Percentiles rank a stretch among this genome's conserved stretches.
Conservation (phyloP, 1,140 invertebrate genomes). For the Venturia canescens region DNA sequence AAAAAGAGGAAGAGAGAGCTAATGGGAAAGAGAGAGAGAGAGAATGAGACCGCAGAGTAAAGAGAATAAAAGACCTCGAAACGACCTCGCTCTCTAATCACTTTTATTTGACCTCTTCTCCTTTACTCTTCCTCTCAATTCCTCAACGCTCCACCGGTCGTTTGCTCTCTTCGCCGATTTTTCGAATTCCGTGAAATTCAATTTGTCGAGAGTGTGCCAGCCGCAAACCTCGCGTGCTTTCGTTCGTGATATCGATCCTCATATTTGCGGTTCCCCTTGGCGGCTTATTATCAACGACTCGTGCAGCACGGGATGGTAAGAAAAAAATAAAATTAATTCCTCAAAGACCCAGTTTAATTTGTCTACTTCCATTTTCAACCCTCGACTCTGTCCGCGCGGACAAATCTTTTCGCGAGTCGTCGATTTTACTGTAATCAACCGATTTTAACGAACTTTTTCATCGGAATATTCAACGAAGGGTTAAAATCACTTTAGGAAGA, state of each 20-base stretch:
- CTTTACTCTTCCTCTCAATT: neutral
- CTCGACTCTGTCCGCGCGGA: no score
- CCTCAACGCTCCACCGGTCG: neutral
- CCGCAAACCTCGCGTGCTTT: constrained; percentile 14
- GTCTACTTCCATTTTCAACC: no score
- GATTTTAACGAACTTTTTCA: neutral
- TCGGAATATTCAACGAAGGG: no score
- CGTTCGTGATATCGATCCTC: neutral
- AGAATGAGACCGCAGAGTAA: neutral
- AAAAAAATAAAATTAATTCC: no score
- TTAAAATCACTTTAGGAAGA: no score
- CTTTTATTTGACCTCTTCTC: constrained; percentile 16
- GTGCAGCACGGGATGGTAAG: no score
- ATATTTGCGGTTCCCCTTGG: no score
- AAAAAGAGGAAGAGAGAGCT: neutral
- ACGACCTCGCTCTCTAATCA: constrained; percentile 21
- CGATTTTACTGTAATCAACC: neutral
- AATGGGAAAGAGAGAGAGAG: neutral
- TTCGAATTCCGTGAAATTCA: constrained; percentile 19
- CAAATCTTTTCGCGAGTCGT: no score
- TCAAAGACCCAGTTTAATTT: no score
- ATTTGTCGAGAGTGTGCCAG: constrained; percentile 25
- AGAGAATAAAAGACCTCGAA: constrained; percentile 18
- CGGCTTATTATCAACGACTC: no score
- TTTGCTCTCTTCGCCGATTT: constrained; percentile 21